Evolutionary conservation across 2,113 vertebrate genomes (phyloP).

Genomic region (Alethe diademata): DNA sequence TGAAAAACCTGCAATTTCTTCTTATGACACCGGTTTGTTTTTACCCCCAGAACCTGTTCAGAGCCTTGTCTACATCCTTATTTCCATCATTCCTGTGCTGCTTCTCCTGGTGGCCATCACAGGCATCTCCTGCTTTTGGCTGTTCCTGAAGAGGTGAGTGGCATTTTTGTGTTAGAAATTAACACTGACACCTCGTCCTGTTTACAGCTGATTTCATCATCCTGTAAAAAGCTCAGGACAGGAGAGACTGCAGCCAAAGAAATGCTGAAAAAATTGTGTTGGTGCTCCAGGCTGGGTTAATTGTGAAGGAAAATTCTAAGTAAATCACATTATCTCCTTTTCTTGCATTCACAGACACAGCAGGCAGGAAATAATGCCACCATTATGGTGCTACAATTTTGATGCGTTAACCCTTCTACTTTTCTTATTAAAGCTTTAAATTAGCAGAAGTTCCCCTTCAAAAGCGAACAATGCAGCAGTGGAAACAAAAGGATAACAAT

Average conservation of each 20-base stretch:
- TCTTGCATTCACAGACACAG: not conserved
- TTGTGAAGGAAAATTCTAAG: not conserved
- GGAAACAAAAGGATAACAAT: not conserved
- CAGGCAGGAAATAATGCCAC: not conserved
- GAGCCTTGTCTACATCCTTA: slow-evolving; percentile 82
- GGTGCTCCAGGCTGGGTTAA: not conserved
- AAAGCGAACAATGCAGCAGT: not conserved
- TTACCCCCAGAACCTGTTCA: slow-evolving; percentile 64
- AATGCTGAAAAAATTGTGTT: not conserved
- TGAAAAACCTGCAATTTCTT: not conserved
- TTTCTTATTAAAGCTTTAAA: not conserved
- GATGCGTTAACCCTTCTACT: not conserved
- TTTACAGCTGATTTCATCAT: not conserved
- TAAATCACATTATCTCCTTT: not conserved
- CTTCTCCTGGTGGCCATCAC: slow-evolving; percentile 76
- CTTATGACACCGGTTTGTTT: not conserved
- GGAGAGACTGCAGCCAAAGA: not conserved
- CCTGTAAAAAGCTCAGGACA: not conserved
- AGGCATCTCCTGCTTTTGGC: slow-evolving; percentile 81
- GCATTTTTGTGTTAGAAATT: not conserved
- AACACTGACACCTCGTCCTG: not conserved
- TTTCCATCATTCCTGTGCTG: slow-evolving; percentile 79
- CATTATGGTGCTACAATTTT: not conserved
- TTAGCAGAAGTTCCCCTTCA: not conserved
- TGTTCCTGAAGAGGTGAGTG: slow-evolving; percentile 80